These are phyloP conservation scores for Xyrichtys novacula DNA, from an alignment of 2,797 vertebrate genomes.

Conservation along the genomic window DNA sequence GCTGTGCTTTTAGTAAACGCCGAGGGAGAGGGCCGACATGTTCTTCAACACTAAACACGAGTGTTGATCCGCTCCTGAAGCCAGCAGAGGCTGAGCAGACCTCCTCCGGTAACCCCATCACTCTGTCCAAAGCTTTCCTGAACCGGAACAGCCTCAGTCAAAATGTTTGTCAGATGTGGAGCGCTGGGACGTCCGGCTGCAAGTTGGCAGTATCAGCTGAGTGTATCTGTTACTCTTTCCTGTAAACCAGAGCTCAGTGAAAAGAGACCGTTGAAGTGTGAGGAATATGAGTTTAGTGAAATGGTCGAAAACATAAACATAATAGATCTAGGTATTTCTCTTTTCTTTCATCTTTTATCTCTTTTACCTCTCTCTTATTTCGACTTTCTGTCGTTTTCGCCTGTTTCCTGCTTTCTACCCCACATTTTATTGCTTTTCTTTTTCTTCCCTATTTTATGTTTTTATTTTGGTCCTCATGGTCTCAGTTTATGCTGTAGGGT, in stretches of 20 bases:
- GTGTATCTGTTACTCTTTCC: not conserved
- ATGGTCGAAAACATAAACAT: too few relatives aligned
- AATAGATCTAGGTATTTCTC: too few relatives aligned
- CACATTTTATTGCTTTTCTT: too few relatives aligned
- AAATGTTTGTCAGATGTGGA: slow-evolving; percentile 18
- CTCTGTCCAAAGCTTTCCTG: slow-evolving; percentile 23
- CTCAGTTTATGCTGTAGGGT: too few relatives aligned
- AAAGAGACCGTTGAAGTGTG: not conserved
- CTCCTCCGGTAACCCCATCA: slow-evolving; percentile 18
- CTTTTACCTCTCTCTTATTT: too few relatives aligned
- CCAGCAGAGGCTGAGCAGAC: slow-evolving; percentile 29
- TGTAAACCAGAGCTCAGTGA: not conserved
- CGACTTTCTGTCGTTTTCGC: too few relatives aligned
- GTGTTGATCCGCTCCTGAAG: slow-evolving; percentile 31
- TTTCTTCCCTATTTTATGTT: too few relatives aligned
- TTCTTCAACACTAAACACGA: slow-evolving; percentile 51
- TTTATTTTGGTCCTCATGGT: too few relatives aligned
- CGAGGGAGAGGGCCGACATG: slow-evolving; percentile 38
- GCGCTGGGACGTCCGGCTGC: not conserved
- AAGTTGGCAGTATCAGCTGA: not conserved
- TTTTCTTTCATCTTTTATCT: too few relatives aligned
- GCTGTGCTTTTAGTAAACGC: slow-evolving; percentile 75
- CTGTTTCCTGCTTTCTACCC: too few relatives aligned
- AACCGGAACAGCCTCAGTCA: slow-evolving; percentile 5
- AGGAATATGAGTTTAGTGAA: not conserved